These are phyloP conservation scores for Tinea pellionella DNA, from an alignment of 2,888 invertebrate genomes.

Conservation along the genomic window DNA sequence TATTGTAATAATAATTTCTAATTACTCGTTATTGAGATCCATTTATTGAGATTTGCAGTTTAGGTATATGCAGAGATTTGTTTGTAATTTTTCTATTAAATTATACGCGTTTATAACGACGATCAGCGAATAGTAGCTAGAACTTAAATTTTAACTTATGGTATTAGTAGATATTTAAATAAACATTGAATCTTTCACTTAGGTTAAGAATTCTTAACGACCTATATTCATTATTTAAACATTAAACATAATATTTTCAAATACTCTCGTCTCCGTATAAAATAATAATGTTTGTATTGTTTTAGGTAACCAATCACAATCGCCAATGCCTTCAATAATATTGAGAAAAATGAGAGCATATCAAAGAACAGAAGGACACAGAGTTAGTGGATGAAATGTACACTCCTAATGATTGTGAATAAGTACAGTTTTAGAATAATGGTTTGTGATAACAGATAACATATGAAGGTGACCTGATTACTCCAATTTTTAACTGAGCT, in stretches of 20 bases:
- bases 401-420: not conserved
- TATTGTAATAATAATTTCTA: too few relatives aligned
- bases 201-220: too few relatives aligned
- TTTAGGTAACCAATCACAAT: not conserved
- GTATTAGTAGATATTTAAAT: too few relatives aligned
- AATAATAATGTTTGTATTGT: not conserved
- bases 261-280: not conserved
- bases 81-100: too few relatives aligned
- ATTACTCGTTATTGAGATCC: too few relatives aligned
- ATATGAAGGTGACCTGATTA: not conserved
- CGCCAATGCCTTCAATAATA: constrained; percentile 1
- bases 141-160: too few relatives aligned
- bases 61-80: too few relatives aligned
- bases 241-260: not conserved
- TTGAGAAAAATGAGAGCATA: not conserved
- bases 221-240: not conserved
- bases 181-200: too few relatives aligned
- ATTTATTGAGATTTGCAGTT: too few relatives aligned
- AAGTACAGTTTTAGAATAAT: not conserved
- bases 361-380: not conserved
- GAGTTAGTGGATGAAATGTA: not conserved
- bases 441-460: constrained; percentile 12
- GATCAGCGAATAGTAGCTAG: too few relatives aligned
- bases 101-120: too few relatives aligned
- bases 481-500: constrained; percentile 7